Percentiles rank a stretch among this genome's conserved stretches.
Conservation (phyloP, 2,113 vertebrate genomes). For the Edolisoma coerulescens region DNA sequence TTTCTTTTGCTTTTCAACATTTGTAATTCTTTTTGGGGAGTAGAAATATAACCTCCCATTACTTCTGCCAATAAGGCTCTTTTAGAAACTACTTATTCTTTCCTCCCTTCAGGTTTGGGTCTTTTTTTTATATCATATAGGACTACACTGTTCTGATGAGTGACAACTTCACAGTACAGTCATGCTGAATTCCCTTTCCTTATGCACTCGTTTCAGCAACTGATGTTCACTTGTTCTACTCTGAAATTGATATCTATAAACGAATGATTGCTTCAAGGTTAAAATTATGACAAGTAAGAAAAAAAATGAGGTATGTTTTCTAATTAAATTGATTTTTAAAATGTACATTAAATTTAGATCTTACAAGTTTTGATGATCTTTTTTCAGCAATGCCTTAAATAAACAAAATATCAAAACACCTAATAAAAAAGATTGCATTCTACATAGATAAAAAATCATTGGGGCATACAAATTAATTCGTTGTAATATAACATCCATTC, state of each 20-base stretch:
- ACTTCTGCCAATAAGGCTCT: not conserved
- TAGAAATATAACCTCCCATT: not conserved
- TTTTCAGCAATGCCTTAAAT: not conserved
- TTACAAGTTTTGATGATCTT: not conserved
- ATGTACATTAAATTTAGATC: not conserved
- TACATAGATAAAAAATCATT: not conserved
- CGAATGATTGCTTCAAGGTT: not conserved
- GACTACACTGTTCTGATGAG: not conserved
- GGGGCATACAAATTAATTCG: not conserved
- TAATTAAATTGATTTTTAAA: not conserved
- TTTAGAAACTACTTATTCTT: not conserved
- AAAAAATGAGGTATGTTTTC: not conserved
- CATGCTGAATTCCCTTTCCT: not conserved
- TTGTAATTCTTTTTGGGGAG: not conserved
- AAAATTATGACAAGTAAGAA: not conserved
- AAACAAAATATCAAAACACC: not conserved
- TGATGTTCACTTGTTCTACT: not conserved
- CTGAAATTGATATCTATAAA: not conserved
- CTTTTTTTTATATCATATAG: not conserved
- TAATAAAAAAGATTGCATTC: not conserved
- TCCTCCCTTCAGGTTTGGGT: not conserved
- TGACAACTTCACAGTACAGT: not conserved
- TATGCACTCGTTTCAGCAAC: not conserved
- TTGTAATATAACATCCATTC: not conserved
- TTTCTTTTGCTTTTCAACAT: constrained; percentile 16